Evolutionary conservation across 2,797 vertebrate genomes (phyloP).

Genomic region (Platyrinchus mystaceus): DNA sequence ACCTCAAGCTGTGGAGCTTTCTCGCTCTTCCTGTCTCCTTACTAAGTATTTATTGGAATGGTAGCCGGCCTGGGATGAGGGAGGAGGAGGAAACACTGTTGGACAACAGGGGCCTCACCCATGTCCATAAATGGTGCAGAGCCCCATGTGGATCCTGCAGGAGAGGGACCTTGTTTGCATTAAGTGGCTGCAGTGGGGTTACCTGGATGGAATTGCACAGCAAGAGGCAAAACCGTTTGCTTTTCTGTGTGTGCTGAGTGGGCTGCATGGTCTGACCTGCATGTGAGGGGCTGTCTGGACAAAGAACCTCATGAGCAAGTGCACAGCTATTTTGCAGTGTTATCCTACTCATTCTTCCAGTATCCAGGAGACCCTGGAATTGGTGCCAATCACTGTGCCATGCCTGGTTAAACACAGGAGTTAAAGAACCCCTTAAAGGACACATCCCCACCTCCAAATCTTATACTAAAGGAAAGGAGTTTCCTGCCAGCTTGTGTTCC

Average conservation of each 20-base stretch:
- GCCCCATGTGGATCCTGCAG: background rate
- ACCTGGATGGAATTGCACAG: background rate
- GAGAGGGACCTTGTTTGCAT: background rate
- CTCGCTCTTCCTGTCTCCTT: background rate
- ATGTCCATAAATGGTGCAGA: background rate
- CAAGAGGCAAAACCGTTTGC: background rate
- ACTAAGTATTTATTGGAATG: background rate
- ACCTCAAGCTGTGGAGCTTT: background rate
- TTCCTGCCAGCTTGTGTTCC: background rate
- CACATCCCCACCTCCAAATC: background rate
- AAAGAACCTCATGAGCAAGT: slow-evolving; percentile 13
- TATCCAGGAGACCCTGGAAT: slow-evolving; percentile 46
- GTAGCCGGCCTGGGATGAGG: background rate
- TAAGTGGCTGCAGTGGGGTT: background rate
- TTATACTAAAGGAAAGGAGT: background rate
- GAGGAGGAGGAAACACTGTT: background rate
- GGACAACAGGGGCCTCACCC: background rate
- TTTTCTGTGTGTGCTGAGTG: background rate
- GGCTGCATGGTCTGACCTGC: slow-evolving; percentile 1
- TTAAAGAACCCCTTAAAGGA: background rate
- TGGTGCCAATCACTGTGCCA: too few relatives aligned
- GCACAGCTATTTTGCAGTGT: slow-evolving; percentile 60
- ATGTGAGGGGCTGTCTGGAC: background rate
- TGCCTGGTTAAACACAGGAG: background rate
- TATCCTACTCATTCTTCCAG: slow-evolving; percentile 59